These are phyloP conservation scores for Hippopotamyrus pictus DNA, from an alignment of 2,797 vertebrate species.

Conservation along the genomic window DNA sequence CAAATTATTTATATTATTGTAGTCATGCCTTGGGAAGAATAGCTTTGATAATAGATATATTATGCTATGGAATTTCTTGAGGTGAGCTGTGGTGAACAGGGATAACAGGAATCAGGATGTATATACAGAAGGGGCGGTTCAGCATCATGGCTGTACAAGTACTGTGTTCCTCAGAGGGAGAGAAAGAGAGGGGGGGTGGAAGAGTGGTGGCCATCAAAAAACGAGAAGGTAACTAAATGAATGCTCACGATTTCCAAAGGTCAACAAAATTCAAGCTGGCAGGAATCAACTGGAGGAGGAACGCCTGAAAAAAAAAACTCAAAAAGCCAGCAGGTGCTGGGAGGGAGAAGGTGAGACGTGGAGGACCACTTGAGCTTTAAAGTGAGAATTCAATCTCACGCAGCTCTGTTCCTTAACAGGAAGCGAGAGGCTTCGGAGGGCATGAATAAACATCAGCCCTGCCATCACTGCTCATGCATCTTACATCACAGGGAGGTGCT, in stretches of 20 bases:
- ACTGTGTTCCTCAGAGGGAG: neutral
- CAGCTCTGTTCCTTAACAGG: constrained; percentile 72
- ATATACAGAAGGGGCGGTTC: neutral
- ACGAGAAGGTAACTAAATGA: neutral
- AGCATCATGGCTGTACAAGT: neutral
- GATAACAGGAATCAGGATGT: neutral
- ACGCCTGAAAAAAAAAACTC: neutral
- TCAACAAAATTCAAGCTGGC: constrained; percentile 16
- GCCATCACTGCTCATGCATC: constrained; percentile 63
- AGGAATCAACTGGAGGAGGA: constrained; percentile 12
- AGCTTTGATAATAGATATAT: neutral
- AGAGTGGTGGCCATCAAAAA: neutral
- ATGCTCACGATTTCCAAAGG: neutral
- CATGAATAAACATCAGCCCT: constrained; percentile 71
- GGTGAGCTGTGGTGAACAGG: neutral
- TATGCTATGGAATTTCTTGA: neutral
- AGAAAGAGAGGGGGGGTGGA: neutral
- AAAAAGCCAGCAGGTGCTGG: constrained; percentile 23
- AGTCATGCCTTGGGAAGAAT: neutral
- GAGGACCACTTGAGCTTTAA: constrained; percentile 58
- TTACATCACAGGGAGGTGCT: constrained; percentile 66
- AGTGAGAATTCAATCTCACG: constrained; percentile 62
- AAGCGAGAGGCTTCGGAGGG: constrained; percentile 65
- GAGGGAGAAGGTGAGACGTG: constrained; percentile 33
- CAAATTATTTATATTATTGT: neutral